phyloP scores from a whole-genome alignment of 2,888 invertebrate genomes.

The Brachypalpus laphriformis region DNA sequence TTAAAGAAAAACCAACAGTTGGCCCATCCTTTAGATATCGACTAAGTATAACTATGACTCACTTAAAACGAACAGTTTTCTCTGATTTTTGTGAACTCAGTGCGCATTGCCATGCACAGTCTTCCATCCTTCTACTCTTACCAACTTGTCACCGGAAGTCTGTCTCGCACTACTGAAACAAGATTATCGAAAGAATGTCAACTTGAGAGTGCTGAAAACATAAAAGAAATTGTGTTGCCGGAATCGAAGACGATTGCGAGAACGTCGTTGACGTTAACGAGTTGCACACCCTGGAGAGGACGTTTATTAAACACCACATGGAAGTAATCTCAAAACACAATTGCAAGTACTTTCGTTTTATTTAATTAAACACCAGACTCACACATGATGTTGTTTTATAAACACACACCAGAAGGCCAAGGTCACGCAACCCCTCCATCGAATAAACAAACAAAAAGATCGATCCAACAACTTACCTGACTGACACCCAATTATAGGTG shows the following conservation, averaged over 20 bases:
- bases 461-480: slow-evolving; percentile 36
- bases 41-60: too few relatives aligned
- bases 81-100: too few relatives aligned
- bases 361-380: not conserved
- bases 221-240: not conserved
- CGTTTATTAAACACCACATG: not conserved
- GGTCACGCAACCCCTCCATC: slow-evolving; percentile 29
- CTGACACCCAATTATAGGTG: slow-evolving; percentile 62
- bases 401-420: slow-evolving; percentile 44
- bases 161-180: too few relatives aligned
- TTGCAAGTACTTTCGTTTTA: not conserved
- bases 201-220: not conserved
- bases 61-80: too few relatives aligned
- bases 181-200: not conserved
- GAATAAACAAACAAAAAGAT: slow-evolving; percentile 27
- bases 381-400: not conserved
- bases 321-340: not conserved
- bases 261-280: not conserved
- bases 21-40: too few relatives aligned
- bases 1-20: too few relatives aligned
- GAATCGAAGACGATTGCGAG: not conserved
- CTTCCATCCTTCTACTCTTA: too few relatives aligned
- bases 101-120: too few relatives aligned
- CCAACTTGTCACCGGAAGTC: too few relatives aligned
- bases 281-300: not conserved